Base-by-base conservation (phyloP, 2,888 invertebrate species). In the Hydrotaea diabolus region DNA sequence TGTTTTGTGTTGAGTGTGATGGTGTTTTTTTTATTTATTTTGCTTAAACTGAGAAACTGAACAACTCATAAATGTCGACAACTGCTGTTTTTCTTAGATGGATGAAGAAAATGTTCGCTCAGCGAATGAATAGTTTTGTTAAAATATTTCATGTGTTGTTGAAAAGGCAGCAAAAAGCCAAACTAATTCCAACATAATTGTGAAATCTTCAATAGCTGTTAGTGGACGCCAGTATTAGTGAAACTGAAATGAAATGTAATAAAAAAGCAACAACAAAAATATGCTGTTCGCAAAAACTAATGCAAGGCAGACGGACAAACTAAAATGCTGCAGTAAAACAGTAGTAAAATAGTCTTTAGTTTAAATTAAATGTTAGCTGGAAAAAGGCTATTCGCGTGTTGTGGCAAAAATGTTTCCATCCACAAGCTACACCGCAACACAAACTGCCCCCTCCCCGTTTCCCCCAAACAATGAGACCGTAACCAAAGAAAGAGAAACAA, bases 121-220 rank as follows among this genome's bases (percentile, higher is more conserved):
- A 59, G 11, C 69, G 43, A 69, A 69, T 62, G 62, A 31, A 62
- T 46, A 46, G 43, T 69, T 69, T 69, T 69, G 69, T 15, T 69
- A 21, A 46, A 69, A 69, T 69, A 69, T 11, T 43, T 69, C 69
- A 69, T 69, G 69, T 69, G 66, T 43, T 43, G 66, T 21, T n/a
- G n/a, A n/a, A 66, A 39, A 66, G 62, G 1, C 49, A 2, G n/a
- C 49, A n/a, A 49, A 49, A 49, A 43, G 15, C 49, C 15, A 49
- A 49, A 49, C 49, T 49, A 49, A 49, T 49, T 49, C 49, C 49
- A 49, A 49, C 19, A 19, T 19, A 59, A 19, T 59, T 59, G 59
- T 59, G 59, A 59, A 59, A 59, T 59, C 26, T 23, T 15, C 55
- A 23, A 23, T 55, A 59, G 11, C 26, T 59, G 26, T 19, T 2